Evolutionary conservation across 53 echinoderm and acorn worm genomes (phyloP), one percentile per base, ranked within the genome.

Genomic region (Henricia sp.): DNA sequence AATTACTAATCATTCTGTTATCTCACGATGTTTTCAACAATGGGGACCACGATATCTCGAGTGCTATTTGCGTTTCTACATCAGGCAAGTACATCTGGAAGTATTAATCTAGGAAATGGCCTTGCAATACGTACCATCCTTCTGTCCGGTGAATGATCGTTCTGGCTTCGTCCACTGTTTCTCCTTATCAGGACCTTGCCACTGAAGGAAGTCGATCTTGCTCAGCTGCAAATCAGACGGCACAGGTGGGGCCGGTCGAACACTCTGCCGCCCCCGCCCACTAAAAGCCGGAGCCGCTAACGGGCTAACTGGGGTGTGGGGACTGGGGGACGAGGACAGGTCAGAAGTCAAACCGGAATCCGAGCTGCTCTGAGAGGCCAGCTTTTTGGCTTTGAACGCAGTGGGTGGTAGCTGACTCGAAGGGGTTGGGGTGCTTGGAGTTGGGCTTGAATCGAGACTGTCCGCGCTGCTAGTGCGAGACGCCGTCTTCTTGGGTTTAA

Each of bases 141-240:
- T 70, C 1, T 26, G 3, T 27, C 11, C 44, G 48, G 37, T 0
- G 60, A 2, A 10, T 6, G 80, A 64, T 32, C 37, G 42, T 24
- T 80, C 80, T 3, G 80, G 80, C 63, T 57, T 80, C 4, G 80
- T 80, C 80, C 80, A 80, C 30, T 80, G 80, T 43, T 64, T 62
- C 21, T 48, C 57, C 50, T n/a, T 80, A 23, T 62, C 67, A 26
- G 67, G 67, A 1, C 67, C 24, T 38, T 67, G 26, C 46, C 77
- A 59, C 29, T 76, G 76, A 40, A 24, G 38, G 41, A 76, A 76
- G 58, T 76, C 76, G 3, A 76, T 57, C 6, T 57, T 25, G 4
- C 28, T 58, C 19, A 37, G 41, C n/a, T 58, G 76, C 24, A 27
- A 6, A 28, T 57, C 76, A 23, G 71, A 24, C 26, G 38, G 58